These are phyloP conservation scores for Glandiceps talaboti DNA, from an alignment of 53 echinoderm and acorn worm genomes.

Conservation along the genomic window DNA sequence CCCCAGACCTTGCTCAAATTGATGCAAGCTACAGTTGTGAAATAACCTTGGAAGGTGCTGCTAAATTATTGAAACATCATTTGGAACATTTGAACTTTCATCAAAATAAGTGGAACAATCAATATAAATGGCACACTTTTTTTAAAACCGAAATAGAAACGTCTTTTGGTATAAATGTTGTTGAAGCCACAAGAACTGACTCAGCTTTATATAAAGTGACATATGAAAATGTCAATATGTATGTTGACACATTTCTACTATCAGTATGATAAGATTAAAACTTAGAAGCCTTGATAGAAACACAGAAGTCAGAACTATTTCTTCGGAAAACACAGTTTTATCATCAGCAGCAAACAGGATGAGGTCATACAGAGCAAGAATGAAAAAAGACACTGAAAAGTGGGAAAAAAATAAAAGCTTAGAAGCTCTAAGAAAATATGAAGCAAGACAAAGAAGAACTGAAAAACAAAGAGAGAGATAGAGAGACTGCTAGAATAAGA, in stretches of 20 bases:
- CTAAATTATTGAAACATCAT: neutral
- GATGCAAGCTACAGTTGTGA: neutral
- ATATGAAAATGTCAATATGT: too few species aligned
- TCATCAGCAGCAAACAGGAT: neutral
- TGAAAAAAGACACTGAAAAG: neutral
- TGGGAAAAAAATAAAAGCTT: neutral
- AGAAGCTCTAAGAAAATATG: neutral
- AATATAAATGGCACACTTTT: neutral
- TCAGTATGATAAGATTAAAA: neutral
- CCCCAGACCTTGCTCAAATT: neutral
- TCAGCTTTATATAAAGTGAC: neutral
- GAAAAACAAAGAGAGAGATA: neutral
- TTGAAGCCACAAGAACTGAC: neutral
- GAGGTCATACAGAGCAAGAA: neutral
- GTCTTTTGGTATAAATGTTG: neutral
- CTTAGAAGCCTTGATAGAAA: neutral
- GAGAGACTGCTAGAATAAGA: neutral
- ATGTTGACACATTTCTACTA: neutral
- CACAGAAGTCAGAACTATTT: neutral
- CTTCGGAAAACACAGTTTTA: neutral
- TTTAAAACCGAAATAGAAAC: neutral
- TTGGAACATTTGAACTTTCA: neutral
- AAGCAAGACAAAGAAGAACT: neutral
- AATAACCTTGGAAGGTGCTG: neutral
- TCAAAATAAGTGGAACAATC: neutral